Conservation (phyloP, 2,888 invertebrate species). For the Rhodophaea formosa region DNA sequence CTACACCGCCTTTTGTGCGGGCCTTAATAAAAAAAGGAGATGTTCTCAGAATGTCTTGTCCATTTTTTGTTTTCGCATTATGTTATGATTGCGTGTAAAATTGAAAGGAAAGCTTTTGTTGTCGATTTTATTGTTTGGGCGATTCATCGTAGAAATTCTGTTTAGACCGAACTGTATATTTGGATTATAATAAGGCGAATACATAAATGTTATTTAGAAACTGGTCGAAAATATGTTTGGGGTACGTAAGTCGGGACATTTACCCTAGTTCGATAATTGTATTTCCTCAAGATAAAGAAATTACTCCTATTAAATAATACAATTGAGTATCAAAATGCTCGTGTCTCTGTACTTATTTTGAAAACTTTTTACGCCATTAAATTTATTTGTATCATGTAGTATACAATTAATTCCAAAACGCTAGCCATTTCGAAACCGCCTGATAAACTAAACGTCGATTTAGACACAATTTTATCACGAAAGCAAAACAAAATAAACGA, state of each 20-base stretch:
- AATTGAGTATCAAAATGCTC: too few species aligned
- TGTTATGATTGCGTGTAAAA: constrained; percentile 19
- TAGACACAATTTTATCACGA: constrained; percentile 19
- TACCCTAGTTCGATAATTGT: not conserved
- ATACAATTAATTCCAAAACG: not conserved
- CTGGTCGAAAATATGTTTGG: not conserved
- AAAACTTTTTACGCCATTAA: too few species aligned
- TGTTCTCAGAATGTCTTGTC: constrained; percentile 31
- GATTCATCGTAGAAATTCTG: not conserved
- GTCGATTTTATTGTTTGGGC: constrained; percentile 6
- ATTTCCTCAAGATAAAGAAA: too few species aligned
- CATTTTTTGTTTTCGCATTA: constrained; percentile 22
- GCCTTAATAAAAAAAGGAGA: constrained; percentile 32
- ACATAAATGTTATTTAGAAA: not conserved
- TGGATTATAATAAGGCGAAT: not conserved
- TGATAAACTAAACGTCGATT: constrained; percentile 11
- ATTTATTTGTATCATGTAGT: too few species aligned
- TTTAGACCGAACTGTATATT: not conserved
- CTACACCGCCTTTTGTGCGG: constrained; percentile 29
- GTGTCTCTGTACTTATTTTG: too few species aligned
- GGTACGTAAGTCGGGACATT: not conserved
- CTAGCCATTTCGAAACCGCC: not conserved
- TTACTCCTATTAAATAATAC: too few species aligned
- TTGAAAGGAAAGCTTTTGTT: constrained; percentile 19
- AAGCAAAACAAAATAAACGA: constrained; percentile 53